phyloP scores from a whole-genome alignment of 2,888 invertebrate genomes.

The Hirtodrosophila duncani region DNA sequence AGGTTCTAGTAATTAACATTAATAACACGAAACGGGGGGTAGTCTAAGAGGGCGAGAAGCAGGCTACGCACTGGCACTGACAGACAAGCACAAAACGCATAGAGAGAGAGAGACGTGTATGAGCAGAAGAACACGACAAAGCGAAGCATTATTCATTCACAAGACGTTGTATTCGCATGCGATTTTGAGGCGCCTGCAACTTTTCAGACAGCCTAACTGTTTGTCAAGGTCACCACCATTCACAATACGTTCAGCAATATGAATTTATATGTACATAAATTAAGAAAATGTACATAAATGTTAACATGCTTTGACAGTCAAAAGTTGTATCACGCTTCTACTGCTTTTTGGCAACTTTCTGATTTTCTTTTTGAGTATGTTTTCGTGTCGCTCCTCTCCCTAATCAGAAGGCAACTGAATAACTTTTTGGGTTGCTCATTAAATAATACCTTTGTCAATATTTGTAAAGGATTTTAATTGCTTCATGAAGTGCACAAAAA shows the following conservation, averaged over 20 bases:
- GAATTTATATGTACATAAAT: slow-evolving; percentile 53
- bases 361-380: too few relatives aligned
- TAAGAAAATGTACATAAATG: slow-evolving; percentile 41
- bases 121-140: too few relatives aligned
- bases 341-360: too few relatives aligned
- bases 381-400: too few relatives aligned
- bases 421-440: too few relatives aligned
- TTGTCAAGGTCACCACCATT: slow-evolving; percentile 12
- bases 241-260: background rate
- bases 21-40: slow-evolving; percentile 23
- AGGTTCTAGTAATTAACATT: slow-evolving; percentile 46
- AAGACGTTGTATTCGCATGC: slow-evolving; percentile 21
- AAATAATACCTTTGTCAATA: slow-evolving; percentile 43
- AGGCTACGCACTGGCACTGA: slow-evolving; percentile 7
- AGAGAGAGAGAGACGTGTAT: too few relatives aligned
- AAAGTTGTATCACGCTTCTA: too few relatives aligned
- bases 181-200: slow-evolving; percentile 40
- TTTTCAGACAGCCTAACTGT: slow-evolving; percentile 31
- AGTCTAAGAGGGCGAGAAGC: background rate
- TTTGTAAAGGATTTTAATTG: slow-evolving; percentile 55
- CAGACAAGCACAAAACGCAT: too few relatives aligned
- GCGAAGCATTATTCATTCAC: slow-evolving; percentile 8
- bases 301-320: slow-evolving; percentile 34
- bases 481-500: slow-evolving; percentile 27
- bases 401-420: too few relatives aligned